Conservation (phyloP, 2,888 invertebrate species). For the Unio delphinus region DNA sequence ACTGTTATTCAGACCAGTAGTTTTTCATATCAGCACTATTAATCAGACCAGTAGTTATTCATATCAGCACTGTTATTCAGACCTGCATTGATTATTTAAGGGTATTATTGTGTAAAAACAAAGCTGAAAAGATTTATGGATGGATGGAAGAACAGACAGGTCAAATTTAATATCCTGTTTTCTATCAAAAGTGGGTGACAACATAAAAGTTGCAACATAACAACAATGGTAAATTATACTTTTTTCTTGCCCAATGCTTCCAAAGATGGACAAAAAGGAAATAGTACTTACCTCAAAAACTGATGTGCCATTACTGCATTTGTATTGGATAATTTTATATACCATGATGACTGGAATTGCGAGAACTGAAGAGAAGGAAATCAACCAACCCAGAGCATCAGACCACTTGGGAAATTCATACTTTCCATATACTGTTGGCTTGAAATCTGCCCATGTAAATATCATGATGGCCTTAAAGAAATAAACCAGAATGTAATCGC, state of each 20-base stretch:
- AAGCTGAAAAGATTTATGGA: too few relatives aligned
- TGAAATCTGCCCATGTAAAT: constrained; percentile 82
- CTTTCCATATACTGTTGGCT: constrained; percentile 77
- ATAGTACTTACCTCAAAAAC: constrained; percentile 30
- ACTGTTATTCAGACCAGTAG: too few relatives aligned
- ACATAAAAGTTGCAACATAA: too few relatives aligned
- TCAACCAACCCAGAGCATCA: constrained; percentile 80
- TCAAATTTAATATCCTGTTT: too few relatives aligned
- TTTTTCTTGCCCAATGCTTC: background rate
- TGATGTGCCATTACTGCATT: constrained; percentile 11
- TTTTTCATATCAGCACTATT: too few relatives aligned
- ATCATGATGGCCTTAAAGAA: constrained; percentile 79
- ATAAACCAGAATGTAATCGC: background rate
- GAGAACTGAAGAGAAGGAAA: constrained; percentile 80
- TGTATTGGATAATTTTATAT: constrained; percentile 68
- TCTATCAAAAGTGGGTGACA: too few relatives aligned
- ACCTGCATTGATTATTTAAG: too few relatives aligned
- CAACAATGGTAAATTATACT: background rate
- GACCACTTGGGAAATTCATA: constrained; percentile 83
- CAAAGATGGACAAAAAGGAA: too few relatives aligned
- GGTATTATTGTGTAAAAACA: too few relatives aligned
- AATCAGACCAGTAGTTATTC: too few relatives aligned
- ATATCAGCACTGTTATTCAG: too few relatives aligned
- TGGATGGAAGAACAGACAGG: too few relatives aligned
- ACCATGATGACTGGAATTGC: constrained; percentile 80